phyloP scores from a whole-genome alignment of 1,140 invertebrate genomes.

The Hirudo medicinalis region DNA sequence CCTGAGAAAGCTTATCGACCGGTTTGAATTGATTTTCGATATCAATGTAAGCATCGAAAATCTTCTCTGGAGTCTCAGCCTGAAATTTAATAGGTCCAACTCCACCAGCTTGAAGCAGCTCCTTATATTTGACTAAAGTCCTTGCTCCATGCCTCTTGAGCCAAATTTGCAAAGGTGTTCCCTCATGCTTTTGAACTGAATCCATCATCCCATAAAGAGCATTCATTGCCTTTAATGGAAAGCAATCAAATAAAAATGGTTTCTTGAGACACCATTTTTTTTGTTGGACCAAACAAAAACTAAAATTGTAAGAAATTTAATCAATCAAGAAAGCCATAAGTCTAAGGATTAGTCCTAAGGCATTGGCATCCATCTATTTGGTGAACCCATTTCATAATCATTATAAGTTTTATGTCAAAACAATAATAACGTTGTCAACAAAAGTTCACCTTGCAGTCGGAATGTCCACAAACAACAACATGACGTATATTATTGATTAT shows the following conservation, averaged over 20 bases:
- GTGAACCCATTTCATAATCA: too few relatives aligned
- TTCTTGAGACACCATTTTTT: too few relatives aligned
- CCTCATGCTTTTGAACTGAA: slow-evolving; percentile 35
- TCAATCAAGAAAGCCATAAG: too few relatives aligned
- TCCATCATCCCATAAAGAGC: slow-evolving; percentile 67
- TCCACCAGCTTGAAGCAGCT: slow-evolving; percentile 34
- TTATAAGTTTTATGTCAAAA: too few relatives aligned
- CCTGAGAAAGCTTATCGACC: slow-evolving; percentile 84
- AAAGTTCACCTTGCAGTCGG: slow-evolving; percentile 70
- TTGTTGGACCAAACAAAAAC: too few relatives aligned
- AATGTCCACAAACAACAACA: slow-evolving; percentile 88
- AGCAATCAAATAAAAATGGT: too few relatives aligned
- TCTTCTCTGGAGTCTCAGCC: slow-evolving; percentile 66
- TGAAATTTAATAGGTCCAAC: slow-evolving; percentile 60
- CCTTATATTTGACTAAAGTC: slow-evolving; percentile 67
- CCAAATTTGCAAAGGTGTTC: slow-evolving; percentile 69
- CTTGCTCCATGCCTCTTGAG: slow-evolving; percentile 67
- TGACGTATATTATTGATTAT: slow-evolving; percentile 81
- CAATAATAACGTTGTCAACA: neutral
- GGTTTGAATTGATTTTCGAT: slow-evolving; percentile 73
- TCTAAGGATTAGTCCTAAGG: too few relatives aligned
- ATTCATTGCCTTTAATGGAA: slow-evolving; percentile 63
- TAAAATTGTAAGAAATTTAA: too few relatives aligned
- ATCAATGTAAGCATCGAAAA: slow-evolving; percentile 86
- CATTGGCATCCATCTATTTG: too few relatives aligned